phyloP scores from a whole-genome alignment of 2,113 vertebrate species.

The Xiphias gladius region DNA sequence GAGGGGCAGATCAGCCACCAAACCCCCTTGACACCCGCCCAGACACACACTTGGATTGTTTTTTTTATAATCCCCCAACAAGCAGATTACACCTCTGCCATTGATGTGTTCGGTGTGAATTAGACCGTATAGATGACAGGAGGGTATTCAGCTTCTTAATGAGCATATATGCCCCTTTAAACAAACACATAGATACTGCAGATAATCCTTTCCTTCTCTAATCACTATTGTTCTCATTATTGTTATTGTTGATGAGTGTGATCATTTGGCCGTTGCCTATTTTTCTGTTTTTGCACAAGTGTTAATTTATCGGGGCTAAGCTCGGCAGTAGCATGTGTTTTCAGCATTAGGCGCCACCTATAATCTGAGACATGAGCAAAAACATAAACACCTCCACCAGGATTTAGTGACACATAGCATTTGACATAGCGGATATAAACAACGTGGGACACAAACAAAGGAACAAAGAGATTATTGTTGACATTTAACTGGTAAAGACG shows the following conservation, averaged over 20 bases:
- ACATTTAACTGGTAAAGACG: not conserved
- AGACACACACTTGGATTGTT: constrained; percentile 55
- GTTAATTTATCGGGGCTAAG: constrained; percentile 47
- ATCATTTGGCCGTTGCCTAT: constrained; percentile 38
- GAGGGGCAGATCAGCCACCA: not conserved
- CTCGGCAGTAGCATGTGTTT: constrained; percentile 55
- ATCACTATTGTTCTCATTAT: constrained; percentile 57
- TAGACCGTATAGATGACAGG: not conserved
- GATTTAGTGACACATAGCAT: constrained; percentile 29
- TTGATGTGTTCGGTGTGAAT: constrained; percentile 43
- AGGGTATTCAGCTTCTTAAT: constrained; percentile 23
- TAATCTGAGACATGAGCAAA: constrained; percentile 61
- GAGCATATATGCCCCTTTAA: constrained; percentile 41
- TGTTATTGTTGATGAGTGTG: constrained; percentile 40
- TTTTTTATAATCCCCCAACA: constrained; percentile 66
- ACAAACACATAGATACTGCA: constrained; percentile 57
- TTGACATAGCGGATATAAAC: constrained; percentile 12
- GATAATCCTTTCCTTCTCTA: constrained; percentile 56
- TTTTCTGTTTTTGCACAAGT: constrained; percentile 51
- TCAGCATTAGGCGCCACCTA: constrained; percentile 48
- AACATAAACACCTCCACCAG: constrained; percentile 56
- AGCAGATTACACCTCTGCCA: constrained; percentile 68
- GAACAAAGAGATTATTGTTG: constrained; percentile 51
- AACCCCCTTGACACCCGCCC: not conserved
- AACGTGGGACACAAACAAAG: constrained; percentile 35